Conservation (phyloP, 2,888 invertebrate species). For the Dione juno region DNA sequence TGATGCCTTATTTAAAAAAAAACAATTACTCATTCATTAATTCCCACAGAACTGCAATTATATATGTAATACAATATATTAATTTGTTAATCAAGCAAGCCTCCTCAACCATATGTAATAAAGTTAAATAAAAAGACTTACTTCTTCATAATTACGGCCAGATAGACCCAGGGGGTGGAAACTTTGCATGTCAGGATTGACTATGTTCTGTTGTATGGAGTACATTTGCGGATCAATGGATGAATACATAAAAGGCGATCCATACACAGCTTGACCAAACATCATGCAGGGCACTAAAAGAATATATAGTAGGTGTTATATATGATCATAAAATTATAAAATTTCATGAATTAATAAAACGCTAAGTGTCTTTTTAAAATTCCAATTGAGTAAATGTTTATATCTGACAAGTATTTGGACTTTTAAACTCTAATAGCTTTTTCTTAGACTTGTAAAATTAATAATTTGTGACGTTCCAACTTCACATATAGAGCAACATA, state of each 20-base stretch:
- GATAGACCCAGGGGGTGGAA: slow-evolving; percentile 50
- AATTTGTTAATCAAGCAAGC: slow-evolving; percentile 4
- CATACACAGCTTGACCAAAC: slow-evolving; percentile 76
- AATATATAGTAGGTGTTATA: slow-evolving; percentile 17
- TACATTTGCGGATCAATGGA: slow-evolving; percentile 61
- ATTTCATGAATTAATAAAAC: too few species aligned
- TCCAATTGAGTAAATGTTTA: too few species aligned
- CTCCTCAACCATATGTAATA: not conserved
- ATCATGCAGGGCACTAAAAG: slow-evolving; percentile 85
- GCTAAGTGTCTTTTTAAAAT: too few species aligned
- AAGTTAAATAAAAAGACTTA: slow-evolving; percentile 45
- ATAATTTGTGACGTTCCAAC: too few species aligned
- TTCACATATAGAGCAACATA: too few species aligned
- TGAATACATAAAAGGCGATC: slow-evolving; percentile 85
- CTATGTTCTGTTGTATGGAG: slow-evolving; percentile 50
- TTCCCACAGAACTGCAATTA: not conserved
- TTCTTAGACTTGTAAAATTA: too few species aligned
- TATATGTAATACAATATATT: not conserved
- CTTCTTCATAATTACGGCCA: slow-evolving; percentile 62
- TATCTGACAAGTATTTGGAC: too few species aligned
- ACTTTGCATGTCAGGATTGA: slow-evolving; percentile 40
- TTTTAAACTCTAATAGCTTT: too few species aligned
- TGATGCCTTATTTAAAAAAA: too few species aligned
- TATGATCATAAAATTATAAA: not conserved
- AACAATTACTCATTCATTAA: not conserved